phyloP scores from a whole-genome alignment of 2,797 vertebrate genomes.

The Pagetopsis macropterus region DNA sequence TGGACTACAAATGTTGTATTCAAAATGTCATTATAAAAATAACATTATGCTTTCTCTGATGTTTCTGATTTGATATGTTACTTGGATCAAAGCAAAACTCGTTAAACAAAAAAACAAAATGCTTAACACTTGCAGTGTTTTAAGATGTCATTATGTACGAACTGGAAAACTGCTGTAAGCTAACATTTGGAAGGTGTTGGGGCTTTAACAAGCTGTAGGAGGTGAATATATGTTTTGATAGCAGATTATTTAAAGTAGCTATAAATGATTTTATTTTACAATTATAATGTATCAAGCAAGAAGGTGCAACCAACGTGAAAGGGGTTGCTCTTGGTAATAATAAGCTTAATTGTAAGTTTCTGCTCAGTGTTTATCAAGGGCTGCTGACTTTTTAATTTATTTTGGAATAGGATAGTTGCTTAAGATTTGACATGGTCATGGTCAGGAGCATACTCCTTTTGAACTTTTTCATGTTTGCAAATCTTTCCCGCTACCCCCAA shows the following conservation, averaged over 20 bases:
- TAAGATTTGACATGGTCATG: background rate
- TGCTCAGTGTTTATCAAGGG: background rate
- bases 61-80: slow-evolving; percentile 22
- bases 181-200: slow-evolving; percentile 8
- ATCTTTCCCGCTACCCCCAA: background rate
- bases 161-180: background rate
- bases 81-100: background rate
- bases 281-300: background rate
- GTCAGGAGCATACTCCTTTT: background rate
- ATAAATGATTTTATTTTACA: slow-evolving; percentile 1
- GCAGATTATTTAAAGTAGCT: background rate
- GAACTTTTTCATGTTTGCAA: background rate
- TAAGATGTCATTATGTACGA: background rate
- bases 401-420: background rate
- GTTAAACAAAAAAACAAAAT: slow-evolving; percentile 18
- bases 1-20: slow-evolving; percentile 27
- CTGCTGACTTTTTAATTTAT: background rate
- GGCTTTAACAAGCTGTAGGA: slow-evolving; percentile 8
- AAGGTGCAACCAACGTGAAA: background rate
- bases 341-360: background rate
- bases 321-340: background rate
- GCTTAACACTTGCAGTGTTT: background rate
- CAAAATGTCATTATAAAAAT: slow-evolving; percentile 37
- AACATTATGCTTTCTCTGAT: slow-evolving; percentile 20
- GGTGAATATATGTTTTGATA: background rate